Conservation (phyloP, 2,888 invertebrate genomes). For the Dicranocentrus wangi region DNA sequence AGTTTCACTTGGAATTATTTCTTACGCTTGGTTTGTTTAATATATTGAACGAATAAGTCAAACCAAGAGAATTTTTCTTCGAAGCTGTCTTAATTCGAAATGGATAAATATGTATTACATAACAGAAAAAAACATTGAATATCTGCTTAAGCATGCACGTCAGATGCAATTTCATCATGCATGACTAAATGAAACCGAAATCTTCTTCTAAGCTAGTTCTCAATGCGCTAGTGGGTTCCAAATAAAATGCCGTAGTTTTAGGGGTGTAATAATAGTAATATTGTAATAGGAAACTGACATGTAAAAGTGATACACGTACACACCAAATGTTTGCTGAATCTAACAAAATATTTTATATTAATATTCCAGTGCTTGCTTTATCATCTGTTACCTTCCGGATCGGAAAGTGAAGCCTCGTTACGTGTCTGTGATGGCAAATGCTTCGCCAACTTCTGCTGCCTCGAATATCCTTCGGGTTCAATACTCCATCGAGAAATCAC, state of each 20-base stretch:
- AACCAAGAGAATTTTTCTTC: no score
- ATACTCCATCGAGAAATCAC: constrained; percentile 72
- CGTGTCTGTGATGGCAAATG: constrained; percentile 81
- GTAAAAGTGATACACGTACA: background rate
- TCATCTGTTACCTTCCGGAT: constrained; percentile 84
- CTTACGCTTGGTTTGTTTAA: no score
- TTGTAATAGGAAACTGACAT: background rate
- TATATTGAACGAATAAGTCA: no score
- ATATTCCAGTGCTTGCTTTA: constrained; percentile 85
- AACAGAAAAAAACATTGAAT: background rate
- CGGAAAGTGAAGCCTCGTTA: constrained; percentile 78
- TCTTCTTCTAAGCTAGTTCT: background rate
- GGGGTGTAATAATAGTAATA: no score
- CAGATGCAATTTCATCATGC: constrained; percentile 23
- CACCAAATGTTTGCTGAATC: background rate
- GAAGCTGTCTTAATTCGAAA: no score
- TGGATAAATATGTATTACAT: no score
- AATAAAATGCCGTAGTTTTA: no score
- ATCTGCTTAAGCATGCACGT: constrained; percentile 25
- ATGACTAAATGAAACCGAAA: constrained; percentile 36
- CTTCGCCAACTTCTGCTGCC: constrained; percentile 75
- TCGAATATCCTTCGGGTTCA: constrained; percentile 73
- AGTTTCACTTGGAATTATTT: no score
- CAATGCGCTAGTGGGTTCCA: no score
- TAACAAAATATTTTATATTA: constrained; percentile 33